These are phyloP conservation scores for Metridium senile DNA, from an alignment of 92 coral and sea anemone species.

Conservation along the genomic window DNA sequence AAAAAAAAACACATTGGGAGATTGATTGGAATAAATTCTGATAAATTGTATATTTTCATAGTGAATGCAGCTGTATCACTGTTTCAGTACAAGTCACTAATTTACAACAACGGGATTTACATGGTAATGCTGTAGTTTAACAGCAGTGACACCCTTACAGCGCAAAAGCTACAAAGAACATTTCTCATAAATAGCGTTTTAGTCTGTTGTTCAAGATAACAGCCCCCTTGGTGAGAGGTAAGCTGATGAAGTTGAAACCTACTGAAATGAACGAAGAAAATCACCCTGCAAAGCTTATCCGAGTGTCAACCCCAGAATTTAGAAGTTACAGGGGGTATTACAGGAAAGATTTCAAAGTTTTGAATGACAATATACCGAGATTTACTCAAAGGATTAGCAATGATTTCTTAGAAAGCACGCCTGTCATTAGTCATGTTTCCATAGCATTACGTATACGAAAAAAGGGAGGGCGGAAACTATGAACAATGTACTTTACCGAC, in stretches of 20 bases:
- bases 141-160: too few relatives aligned
- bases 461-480: neutral
- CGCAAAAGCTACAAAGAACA: neutral
- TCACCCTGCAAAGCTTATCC: conserved; percentile 9
- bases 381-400: conserved; percentile 32
- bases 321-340: conserved; percentile 28
- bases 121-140: too few relatives aligned
- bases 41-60: too few relatives aligned
- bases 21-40: too few relatives aligned
- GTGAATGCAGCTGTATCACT: too few relatives aligned
- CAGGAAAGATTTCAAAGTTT: conserved; percentile 15
- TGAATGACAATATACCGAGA: conserved; percentile 16
- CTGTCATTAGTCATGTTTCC: neutral
- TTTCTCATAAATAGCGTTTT: neutral
- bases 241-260: conserved; percentile 3
- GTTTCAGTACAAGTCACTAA: too few relatives aligned
- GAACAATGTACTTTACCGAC: too few relatives aligned
- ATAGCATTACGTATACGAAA: neutral
- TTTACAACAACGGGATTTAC: too few relatives aligned
- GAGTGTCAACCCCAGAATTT: conserved; percentile 10
- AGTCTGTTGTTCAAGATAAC: conserved; percentile 16
- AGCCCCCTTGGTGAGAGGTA: conserved; percentile 12
- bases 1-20: too few relatives aligned
- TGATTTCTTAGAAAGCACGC: conserved; percentile 13
- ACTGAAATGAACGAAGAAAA: neutral